These are phyloP conservation scores for Seladonia tumulorum DNA, from an alignment of 2,888 invertebrate genomes.

Conservation along the genomic window DNA sequence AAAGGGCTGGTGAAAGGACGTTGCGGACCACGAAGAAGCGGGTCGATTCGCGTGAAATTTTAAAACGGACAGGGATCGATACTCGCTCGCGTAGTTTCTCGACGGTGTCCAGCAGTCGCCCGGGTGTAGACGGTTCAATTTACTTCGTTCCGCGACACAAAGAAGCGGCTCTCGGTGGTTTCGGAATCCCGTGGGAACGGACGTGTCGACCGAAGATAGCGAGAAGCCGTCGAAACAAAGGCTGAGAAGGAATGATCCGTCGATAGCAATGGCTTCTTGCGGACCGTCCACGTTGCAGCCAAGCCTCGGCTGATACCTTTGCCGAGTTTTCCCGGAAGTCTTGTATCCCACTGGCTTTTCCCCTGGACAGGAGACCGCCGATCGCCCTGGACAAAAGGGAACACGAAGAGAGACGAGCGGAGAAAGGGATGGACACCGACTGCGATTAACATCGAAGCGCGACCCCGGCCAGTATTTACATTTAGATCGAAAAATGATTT, in stretches of 20 bases:
- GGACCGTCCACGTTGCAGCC: background rate
- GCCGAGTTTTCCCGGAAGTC: background rate
- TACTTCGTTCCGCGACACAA: constrained; percentile 38
- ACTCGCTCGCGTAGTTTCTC: background rate
- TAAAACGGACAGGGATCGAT: background rate
- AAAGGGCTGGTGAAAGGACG: background rate
- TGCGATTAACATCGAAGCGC: constrained; percentile 44
- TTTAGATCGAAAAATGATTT: constrained; percentile 65
- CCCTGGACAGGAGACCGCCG: background rate
- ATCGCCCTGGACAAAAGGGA: background rate
- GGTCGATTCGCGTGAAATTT: background rate
- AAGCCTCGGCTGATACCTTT: background rate
- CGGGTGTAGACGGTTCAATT: constrained; percentile 32
- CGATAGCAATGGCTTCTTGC: constrained; percentile 13
- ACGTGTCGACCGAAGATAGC: constrained; percentile 27
- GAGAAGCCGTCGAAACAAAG: constrained; percentile 31
- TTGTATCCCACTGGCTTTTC: background rate
- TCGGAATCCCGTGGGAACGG: constrained; percentile 21
- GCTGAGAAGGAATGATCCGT: constrained; percentile 12
- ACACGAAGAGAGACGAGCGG: background rate
- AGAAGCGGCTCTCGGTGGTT: constrained; percentile 21
- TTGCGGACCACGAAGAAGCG: background rate
- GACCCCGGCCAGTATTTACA: constrained; percentile 47
- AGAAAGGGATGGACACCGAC: constrained; percentile 3
- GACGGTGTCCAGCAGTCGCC: constrained; percentile 13